Evolutionary conservation across 2,888 invertebrate species (phyloP).

Genomic region (Drosophila rubida): DNA sequence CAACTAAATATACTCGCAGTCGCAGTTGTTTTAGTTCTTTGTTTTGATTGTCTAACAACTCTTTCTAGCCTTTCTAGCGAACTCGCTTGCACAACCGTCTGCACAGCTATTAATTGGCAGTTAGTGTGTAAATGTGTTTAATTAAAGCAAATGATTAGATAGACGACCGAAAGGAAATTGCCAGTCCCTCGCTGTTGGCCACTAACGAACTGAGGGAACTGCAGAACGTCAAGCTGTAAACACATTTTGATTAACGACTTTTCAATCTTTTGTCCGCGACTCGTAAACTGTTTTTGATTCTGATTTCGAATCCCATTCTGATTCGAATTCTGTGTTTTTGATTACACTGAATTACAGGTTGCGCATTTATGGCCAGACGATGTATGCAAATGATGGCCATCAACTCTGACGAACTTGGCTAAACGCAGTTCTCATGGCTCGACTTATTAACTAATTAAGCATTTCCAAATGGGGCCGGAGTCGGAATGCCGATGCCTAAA

Average conservation of each 20-base stretch:
- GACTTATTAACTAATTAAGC: slow-evolving; percentile 64
- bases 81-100: slow-evolving; percentile 10
- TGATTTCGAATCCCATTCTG: background rate
- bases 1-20: background rate
- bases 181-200: slow-evolving; percentile 17
- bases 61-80: slow-evolving; percentile 14
- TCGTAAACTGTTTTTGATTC: slow-evolving; percentile 26
- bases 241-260: slow-evolving; percentile 37
- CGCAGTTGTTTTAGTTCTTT: background rate
- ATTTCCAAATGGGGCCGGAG: slow-evolving; percentile 54
- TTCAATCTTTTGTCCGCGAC: slow-evolving; percentile 8
- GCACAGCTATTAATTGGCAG: slow-evolving; percentile 48
- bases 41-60: slow-evolving; percentile 27
- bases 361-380: slow-evolving; percentile 28
- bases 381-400: slow-evolving; percentile 53
- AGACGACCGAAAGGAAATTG: slow-evolving; percentile 44
- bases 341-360: slow-evolving; percentile 43
- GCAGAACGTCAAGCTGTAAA: slow-evolving; percentile 11
- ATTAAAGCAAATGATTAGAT: slow-evolving; percentile 55
- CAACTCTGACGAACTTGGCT: slow-evolving; percentile 36
- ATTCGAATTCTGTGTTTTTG: slow-evolving; percentile 4
- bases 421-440: slow-evolving; percentile 36
- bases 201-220: slow-evolving; percentile 50
- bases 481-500: slow-evolving; percentile 29
- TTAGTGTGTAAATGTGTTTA: slow-evolving; percentile 52